Conservation (phyloP, 2,888 invertebrate genomes). For the Lycaena phlaeas region DNA sequence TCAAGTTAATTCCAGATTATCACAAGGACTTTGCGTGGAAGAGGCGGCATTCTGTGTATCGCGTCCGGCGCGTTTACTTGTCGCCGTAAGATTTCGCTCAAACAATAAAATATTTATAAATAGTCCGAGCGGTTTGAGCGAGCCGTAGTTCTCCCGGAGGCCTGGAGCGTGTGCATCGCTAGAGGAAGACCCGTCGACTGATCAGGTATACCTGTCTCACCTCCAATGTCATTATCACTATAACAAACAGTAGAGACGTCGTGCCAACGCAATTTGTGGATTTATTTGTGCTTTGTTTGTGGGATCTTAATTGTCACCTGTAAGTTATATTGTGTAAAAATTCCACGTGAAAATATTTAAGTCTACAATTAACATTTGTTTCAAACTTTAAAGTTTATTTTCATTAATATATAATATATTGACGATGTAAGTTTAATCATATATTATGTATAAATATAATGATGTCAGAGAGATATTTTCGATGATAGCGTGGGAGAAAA, state of each 20-base stretch:
- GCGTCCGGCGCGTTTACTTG: slow-evolving; percentile 57
- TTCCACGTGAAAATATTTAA: no score
- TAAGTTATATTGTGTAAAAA: no score
- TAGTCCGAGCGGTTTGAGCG: slow-evolving; percentile 33
- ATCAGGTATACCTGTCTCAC: slow-evolving; percentile 56
- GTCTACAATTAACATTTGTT: no score
- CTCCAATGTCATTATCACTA: slow-evolving; percentile 68
- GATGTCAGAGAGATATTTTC: slow-evolving; percentile 40
- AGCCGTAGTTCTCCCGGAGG: slow-evolving; percentile 45
- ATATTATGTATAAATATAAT: no score
- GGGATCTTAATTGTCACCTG: no score
- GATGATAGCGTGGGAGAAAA: slow-evolving; percentile 31
- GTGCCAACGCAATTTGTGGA: slow-evolving; percentile 32
- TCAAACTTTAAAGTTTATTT: no score
- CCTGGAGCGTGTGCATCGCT: slow-evolving; percentile 45
- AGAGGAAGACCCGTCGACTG: slow-evolving; percentile 45
- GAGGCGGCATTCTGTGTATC: slow-evolving; percentile 48
- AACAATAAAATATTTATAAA: slow-evolving; percentile 72
- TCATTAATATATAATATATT: no score
- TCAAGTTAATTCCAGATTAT: slow-evolving; percentile 23
- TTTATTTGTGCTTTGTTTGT: no score
- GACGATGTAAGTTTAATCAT: no score
- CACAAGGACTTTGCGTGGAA: slow-evolving; percentile 29
- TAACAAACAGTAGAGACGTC: slow-evolving; percentile 42
- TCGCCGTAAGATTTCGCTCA: slow-evolving; percentile 59